Conservation (phyloP, 2,113 vertebrate species). For the Datnioides undecimradiatus region DNA sequence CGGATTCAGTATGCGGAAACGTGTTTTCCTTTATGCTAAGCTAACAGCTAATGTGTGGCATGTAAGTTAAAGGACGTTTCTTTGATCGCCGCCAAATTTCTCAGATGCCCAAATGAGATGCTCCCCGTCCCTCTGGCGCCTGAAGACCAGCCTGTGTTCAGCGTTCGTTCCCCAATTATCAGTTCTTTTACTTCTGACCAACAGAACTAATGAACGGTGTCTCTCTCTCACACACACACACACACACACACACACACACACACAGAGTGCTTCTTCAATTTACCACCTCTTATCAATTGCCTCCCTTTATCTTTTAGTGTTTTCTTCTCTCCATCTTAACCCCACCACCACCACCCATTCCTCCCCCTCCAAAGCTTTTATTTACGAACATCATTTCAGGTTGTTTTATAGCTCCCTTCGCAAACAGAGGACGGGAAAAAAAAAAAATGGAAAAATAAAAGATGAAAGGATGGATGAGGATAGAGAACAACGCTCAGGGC, state of each 20-base stretch:
- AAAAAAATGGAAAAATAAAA: conserved; percentile 58
- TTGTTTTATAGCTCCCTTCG: conserved; percentile 67
- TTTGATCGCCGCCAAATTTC: neutral
- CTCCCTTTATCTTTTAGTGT: conserved; percentile 63
- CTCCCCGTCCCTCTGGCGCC: conserved; percentile 4
- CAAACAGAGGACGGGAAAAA: conserved; percentile 27
- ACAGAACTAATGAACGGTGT: conserved; percentile 56
- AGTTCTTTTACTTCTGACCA: conserved; percentile 52
- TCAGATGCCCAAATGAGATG: neutral
- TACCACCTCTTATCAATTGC: conserved; percentile 63
- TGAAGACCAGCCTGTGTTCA: conserved; percentile 3
- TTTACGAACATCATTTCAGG: conserved; percentile 59
- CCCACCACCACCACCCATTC: neutral
- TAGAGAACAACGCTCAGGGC: conserved; percentile 51
- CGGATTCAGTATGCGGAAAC: too few species aligned
- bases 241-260: conserved; percentile 5
- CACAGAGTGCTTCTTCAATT: conserved; percentile 50
- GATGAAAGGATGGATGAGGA: conserved; percentile 65
- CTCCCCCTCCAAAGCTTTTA: conserved; percentile 57
- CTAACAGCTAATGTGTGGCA: neutral
- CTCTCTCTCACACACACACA: too few species aligned
- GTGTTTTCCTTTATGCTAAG: neutral
- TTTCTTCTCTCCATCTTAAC: conserved; percentile 61
- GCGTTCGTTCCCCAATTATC: conserved; percentile 56
- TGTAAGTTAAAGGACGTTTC: neutral